Conservation (phyloP, 2,113 vertebrate species). For the Myrmecophaga tridactyla region DNA sequence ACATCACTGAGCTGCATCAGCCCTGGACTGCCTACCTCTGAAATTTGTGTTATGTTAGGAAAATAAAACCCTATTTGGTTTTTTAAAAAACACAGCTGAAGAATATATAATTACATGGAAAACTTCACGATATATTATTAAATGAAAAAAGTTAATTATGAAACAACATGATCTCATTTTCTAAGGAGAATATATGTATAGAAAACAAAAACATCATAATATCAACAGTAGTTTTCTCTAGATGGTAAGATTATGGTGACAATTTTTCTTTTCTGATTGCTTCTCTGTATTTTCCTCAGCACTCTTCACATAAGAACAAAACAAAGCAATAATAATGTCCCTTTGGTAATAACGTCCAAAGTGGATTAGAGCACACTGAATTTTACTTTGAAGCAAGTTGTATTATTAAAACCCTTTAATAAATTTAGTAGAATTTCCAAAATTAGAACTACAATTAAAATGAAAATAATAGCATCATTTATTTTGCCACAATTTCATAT, state of each 20-base stretch:
- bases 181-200: not conserved
- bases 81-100: not conserved
- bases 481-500: not conserved
- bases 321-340: not conserved
- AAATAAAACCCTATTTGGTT: not conserved
- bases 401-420: not conserved
- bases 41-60: not conserved
- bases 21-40: not conserved
- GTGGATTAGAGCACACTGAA: not conserved
- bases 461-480: not conserved
- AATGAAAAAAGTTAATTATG: not conserved
- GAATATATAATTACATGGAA: not conserved
- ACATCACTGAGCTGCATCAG: not conserved
- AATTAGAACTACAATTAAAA: not conserved
- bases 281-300: not conserved
- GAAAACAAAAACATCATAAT: constrained; percentile 10
- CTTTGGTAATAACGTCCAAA: not conserved
- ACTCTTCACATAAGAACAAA: not conserved
- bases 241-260: not conserved
- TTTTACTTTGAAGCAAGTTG: not conserved
- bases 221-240: not conserved
- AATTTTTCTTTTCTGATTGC: not conserved
- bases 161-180: not conserved
- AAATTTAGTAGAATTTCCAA: not conserved
- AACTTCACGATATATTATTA: not conserved